Base-by-base conservation (phyloP, 2,888 invertebrate species). In the Acronicta leporina region DNA sequence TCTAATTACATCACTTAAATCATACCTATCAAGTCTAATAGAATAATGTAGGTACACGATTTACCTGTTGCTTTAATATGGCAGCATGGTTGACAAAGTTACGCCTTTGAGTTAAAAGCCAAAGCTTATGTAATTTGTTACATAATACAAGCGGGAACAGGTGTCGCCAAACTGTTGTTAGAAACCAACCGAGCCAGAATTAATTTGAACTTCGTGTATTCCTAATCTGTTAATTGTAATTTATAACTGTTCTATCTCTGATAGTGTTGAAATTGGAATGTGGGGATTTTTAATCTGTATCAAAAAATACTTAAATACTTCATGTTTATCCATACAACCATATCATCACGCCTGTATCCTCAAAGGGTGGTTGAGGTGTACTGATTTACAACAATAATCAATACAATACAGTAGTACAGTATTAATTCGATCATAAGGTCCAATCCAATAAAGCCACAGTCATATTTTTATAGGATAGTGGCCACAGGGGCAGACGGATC, bases 91-190 rank as follows among this genome's bases (percentile, higher is more conserved):
- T 52, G 65, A 59, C 73, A 64, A 78, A 81, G 81, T 81, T 81
- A 68, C 67, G 71, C 71, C 71, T 75, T 76, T 68, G 73, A 79
- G 81, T 77, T 82, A 76, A 85, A 83, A 84, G 83, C 82, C 73
- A 76, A 78, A 75, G 77, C 76, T 81, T 80, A 77, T 64, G 70
- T 76, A 75, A 74, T 69, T 77, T 76, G 76, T 79, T 76, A 78
- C 74, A 73, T 83, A 79, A 83, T 78, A 73, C 73, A 61, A 54
- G 58, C 33, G 63, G 63, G 73, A 79, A 73, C 87, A 86, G 86
- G 86, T 86, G 87, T 80, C 74, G 56, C 65, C 64, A 53, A 76
- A 75, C 76, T 79, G 68, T 63, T 63, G 66, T 66, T 53, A 59
- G 53, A 68, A 63, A 63, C 61, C 58, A 69, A 69, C 67, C 64